Conservation (phyloP, 2,113 vertebrate genomes). For the Lepus timidus region DNA sequence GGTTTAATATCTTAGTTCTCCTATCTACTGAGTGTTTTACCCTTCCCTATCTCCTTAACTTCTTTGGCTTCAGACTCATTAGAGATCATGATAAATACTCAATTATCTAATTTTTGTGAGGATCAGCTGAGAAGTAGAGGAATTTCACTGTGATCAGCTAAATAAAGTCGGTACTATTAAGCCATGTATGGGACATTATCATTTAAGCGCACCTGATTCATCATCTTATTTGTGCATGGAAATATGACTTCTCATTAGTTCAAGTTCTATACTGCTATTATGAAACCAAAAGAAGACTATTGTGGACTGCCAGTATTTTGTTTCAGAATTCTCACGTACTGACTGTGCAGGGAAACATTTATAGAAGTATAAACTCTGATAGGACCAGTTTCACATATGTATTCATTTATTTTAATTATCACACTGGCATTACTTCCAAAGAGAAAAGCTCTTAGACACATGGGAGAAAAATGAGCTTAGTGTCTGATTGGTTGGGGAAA, state of each 20-base stretch:
- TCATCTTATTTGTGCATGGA: neutral
- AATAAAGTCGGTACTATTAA: neutral
- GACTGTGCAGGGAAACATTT: neutral
- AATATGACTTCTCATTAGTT: slow-evolving; percentile 33
- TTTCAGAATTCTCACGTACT: neutral
- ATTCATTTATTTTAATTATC: neutral
- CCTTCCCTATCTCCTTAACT: neutral
- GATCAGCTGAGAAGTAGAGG: slow-evolving; percentile 35
- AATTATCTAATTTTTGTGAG: neutral
- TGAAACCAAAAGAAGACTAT: neutral
- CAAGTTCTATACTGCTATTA: neutral
- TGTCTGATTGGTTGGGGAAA: neutral
- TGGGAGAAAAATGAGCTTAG: neutral
- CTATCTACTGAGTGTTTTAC: slow-evolving; percentile 86
- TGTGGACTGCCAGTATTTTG: slow-evolving; percentile 21
- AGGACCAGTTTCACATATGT: neutral
- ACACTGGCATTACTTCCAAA: neutral
- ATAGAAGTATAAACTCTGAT: neutral
- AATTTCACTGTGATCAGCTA: neutral
- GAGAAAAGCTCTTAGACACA: neutral
- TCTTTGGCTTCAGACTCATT: neutral
- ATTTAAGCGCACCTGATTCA: neutral
- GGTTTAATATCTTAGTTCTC: neutral
- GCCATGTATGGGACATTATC: neutral
- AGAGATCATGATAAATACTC: neutral